Percentiles rank a stretch among this genome's conserved stretches.
Evolutionary conservation across 2,888 invertebrate species (phyloP).

Genomic region (Xanthia icteritia): DNA sequence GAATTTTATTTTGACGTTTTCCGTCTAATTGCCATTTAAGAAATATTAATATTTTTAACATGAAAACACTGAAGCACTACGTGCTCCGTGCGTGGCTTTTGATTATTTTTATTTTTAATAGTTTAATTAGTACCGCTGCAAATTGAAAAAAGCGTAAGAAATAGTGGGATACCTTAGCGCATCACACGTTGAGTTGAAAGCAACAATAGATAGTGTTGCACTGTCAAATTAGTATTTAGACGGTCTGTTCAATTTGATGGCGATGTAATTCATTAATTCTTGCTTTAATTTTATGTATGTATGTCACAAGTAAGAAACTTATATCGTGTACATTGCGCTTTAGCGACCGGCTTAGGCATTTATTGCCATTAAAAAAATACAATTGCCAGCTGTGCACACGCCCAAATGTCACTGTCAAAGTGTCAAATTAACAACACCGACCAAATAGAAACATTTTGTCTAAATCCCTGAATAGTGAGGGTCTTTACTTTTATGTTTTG

Average conservation of each 20-base stretch:
- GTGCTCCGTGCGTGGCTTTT: not conserved
- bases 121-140: not conserved
- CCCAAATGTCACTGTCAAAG: slow-evolving; percentile 13
- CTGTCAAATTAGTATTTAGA: no score
- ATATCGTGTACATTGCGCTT: no score
- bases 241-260: no score
- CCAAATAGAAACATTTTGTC: not conserved
- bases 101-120: not conserved
- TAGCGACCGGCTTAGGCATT: no score
- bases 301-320: no score
- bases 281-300: no score
- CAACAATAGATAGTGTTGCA: not conserved
- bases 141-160: not conserved
- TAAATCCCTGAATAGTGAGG: not conserved
- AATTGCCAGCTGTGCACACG: not conserved
- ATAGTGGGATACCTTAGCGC: not conserved
- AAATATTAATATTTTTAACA: not conserved
- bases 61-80: slow-evolving; percentile 7
- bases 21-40: slow-evolving; percentile 32
- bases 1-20: slow-evolving; percentile 48
- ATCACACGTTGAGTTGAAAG: not conserved
- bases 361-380: not conserved
- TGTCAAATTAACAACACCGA: not conserved
- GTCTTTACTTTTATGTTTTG: not conserved
- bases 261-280: no score